Percentiles rank a stretch among this genome's conserved stretches.
phyloP scores from a whole-genome alignment of 2,888 invertebrate species.

The Conomelus anceps region DNA sequence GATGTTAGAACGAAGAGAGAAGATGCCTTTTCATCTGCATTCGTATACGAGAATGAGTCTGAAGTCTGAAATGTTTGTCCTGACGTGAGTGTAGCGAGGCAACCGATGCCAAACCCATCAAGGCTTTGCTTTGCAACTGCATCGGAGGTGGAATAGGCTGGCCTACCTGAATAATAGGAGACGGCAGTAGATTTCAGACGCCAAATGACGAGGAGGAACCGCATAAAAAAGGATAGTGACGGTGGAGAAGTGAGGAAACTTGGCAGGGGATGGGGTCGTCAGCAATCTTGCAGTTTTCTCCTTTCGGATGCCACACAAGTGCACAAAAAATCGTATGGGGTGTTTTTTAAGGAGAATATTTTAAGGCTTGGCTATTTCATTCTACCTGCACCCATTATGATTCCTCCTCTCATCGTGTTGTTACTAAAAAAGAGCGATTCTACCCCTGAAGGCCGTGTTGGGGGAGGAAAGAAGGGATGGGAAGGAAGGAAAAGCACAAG shows the following conservation, averaged over 20 bases:
- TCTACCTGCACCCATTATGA: neutral
- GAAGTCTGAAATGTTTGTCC: neutral
- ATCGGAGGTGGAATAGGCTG: neutral
- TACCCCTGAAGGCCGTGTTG: neutral
- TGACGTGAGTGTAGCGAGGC: neutral
- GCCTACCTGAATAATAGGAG: neutral
- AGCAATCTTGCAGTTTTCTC: neutral
- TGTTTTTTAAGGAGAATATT: neutral
- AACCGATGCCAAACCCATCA: neutral
- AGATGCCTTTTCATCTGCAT: neutral
- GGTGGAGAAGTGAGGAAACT: neutral
- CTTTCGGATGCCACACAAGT: neutral
- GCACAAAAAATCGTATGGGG: neutral
- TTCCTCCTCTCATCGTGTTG: neutral
- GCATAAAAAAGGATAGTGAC: neutral
- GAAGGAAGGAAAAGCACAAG: conserved; percentile 6
- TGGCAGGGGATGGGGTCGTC: neutral
- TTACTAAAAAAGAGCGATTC: neutral
- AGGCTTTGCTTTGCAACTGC: too few relatives aligned
- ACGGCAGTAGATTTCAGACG: neutral
- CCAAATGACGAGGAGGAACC: neutral
- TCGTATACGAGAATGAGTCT: neutral
- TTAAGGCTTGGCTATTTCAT: neutral
- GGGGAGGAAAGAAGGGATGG: neutral
- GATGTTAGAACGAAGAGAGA: neutral